Evolutionary conservation across 2,888 invertebrate genomes (phyloP).

Genomic region (Ceraclea dissimilis): DNA sequence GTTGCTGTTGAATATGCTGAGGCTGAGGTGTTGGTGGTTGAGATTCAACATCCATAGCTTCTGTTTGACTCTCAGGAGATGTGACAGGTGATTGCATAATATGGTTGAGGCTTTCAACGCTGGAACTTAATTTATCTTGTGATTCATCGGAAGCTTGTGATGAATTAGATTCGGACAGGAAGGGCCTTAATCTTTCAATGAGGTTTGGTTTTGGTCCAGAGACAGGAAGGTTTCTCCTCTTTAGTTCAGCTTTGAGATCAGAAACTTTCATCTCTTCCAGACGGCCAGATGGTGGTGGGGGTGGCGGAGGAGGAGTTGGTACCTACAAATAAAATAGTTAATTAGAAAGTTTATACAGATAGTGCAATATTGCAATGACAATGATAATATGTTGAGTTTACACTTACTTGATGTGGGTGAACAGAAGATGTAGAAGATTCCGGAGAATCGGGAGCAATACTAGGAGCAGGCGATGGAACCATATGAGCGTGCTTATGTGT

Average conservation of each 20-base stretch:
- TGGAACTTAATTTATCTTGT: slow-evolving; percentile 31
- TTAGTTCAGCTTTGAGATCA: slow-evolving; percentile 89
- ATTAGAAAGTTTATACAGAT: neutral
- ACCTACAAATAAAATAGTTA: slow-evolving; percentile 18
- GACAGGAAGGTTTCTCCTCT: slow-evolving; percentile 87
- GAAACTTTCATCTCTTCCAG: slow-evolving; percentile 95
- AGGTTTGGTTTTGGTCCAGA: slow-evolving; percentile 94
- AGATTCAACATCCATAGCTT: slow-evolving; percentile 38
- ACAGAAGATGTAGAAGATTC: slow-evolving; percentile 24
- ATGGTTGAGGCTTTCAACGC: slow-evolving; percentile 30
- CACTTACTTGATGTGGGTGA: slow-evolving; percentile 23
- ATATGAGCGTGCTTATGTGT: slow-evolving; percentile 49
- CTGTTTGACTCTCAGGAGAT: slow-evolving; percentile 31
- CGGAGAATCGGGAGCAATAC: slow-evolving; percentile 23
- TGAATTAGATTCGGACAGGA: slow-evolving; percentile 44
- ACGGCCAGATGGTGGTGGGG: slow-evolving; percentile 47
- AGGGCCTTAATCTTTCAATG: slow-evolving; percentile 82
- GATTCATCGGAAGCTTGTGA: slow-evolving; percentile 43
- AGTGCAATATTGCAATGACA: neutral
- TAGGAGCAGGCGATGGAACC: slow-evolving; percentile 34
- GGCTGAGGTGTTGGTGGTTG: slow-evolving; percentile 34
- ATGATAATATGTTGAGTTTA: neutral
- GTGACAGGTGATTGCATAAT: slow-evolving; percentile 25
- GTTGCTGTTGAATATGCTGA: slow-evolving; percentile 28
- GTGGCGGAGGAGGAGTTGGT: slow-evolving; percentile 37